These are phyloP conservation scores for Sebastolobus altivelis DNA, from an alignment of 2,797 vertebrate genomes.

Conservation along the genomic window DNA sequence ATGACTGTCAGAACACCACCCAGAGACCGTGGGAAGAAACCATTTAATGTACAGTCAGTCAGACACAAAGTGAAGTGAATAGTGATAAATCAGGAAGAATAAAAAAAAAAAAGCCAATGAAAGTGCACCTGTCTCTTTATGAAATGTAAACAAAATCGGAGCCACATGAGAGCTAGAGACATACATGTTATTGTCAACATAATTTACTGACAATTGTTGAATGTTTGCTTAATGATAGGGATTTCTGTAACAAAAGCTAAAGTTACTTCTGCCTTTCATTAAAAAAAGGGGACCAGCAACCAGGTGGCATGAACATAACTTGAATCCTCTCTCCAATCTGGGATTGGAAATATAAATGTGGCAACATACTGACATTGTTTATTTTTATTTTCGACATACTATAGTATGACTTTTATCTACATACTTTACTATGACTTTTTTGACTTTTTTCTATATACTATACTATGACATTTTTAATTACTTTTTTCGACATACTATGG, in stretches of 20 bases:
- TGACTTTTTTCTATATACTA: too few species aligned
- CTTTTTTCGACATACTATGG: too few species aligned
- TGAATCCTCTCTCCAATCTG: not conserved
- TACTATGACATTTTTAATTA: too few species aligned
- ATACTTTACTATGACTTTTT: too few species aligned
- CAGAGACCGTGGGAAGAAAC: conserved; percentile 38
- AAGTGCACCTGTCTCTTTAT: conserved; percentile 26
- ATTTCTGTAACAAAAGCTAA: not conserved
- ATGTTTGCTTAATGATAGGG: not conserved
- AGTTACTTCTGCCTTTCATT: not conserved
- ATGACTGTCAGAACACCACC: conserved; percentile 61
- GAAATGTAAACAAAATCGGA: conserved; percentile 26
- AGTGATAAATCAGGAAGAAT: conserved; percentile 10
- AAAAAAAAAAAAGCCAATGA: conserved; percentile 1
- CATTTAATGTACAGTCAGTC: conserved; percentile 37
- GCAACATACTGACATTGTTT: too few species aligned
- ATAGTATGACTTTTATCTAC: too few species aligned
- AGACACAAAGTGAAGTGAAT: conserved; percentile 15
- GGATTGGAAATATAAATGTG: not conserved
- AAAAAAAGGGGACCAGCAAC: not conserved
- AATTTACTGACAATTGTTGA: not conserved
- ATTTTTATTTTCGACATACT: too few species aligned
- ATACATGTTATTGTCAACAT: not conserved
- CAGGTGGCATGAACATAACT: too few species aligned
- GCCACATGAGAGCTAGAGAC: conserved; percentile 12